phyloP scores from a whole-genome alignment of 1,140 invertebrate species.

The Drosophila santomea region DNA sequence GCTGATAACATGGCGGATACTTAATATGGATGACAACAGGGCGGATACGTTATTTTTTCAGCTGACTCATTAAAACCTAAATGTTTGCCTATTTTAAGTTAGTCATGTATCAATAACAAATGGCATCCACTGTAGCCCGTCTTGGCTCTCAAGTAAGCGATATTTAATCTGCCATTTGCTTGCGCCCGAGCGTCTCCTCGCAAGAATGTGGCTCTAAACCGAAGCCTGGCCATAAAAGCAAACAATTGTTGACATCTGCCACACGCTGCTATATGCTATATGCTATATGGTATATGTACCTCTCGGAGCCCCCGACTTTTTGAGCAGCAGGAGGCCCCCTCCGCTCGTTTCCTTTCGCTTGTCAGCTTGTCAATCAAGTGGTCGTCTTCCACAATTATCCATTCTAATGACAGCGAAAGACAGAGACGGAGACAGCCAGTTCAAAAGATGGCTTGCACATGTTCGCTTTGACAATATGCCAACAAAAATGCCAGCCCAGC shows the following conservation, averaged over 20 bases:
- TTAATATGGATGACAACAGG: not conserved
- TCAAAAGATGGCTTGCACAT: conserved; percentile 73
- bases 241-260: conserved; percentile 79
- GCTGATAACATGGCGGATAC: not conserved
- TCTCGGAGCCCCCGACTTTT: not conserved
- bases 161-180: conserved; percentile 71
- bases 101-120: too few relatives aligned
- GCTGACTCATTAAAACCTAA: not conserved
- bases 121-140: not conserved
- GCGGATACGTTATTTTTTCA: not conserved
- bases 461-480: conserved; percentile 75
- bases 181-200: conserved; percentile 34
- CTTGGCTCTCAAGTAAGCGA: conserved; percentile 54
- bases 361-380: conserved; percentile 68
- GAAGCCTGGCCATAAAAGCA: conserved; percentile 55
- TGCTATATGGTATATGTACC: not conserved
- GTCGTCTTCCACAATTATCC: conserved; percentile 73
- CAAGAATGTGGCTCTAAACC: conserved; percentile 56
- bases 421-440: conserved; percentile 32
- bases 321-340: too few relatives aligned
- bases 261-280: conserved; percentile 42
- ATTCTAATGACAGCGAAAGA: conserved; percentile 76
- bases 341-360: conserved; percentile 38
- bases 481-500: conserved; percentile 56
- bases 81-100: too few relatives aligned